A percentile compares a stretch with the other conserved stretches of the same genome.
phyloP scores from a whole-genome alignment of 1,140 invertebrate genomes.

The Drosophila murphyi region DNA sequence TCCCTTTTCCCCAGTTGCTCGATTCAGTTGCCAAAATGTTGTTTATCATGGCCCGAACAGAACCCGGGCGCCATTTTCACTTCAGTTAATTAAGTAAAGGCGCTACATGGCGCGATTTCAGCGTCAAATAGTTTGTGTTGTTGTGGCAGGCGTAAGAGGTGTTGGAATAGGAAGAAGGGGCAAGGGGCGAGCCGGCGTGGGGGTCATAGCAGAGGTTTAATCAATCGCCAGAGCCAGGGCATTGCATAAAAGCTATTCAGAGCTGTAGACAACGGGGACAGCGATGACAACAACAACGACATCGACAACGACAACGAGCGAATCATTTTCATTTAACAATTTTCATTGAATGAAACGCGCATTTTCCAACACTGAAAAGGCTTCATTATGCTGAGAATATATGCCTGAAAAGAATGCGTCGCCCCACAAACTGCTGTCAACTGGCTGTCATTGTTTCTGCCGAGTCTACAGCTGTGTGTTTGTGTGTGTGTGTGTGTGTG shows the following conservation, averaged over 20 bases:
- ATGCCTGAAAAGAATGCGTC: not conserved
- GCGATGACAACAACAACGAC: not conserved
- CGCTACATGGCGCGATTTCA: conserved; percentile 17
- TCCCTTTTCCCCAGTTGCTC: not conserved
- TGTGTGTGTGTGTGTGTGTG: conserved; percentile 38
- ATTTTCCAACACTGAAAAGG: conserved; percentile 76
- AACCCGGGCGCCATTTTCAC: conserved; percentile 69
- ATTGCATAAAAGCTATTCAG: conserved; percentile 62
- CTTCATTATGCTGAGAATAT: conserved; percentile 59
- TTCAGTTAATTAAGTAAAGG: conserved; percentile 82
- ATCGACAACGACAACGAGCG: conserved; percentile 25
- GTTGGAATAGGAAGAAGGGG: not conserved
- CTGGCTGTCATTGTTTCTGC: conserved; percentile 79
- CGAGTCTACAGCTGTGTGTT: conserved; percentile 28
- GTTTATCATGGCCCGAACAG: conserved; percentile 67
- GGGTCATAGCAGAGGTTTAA: conserved; percentile 18
- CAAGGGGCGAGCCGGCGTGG: no score
- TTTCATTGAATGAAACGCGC: conserved; percentile 75
- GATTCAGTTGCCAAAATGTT: conserved; percentile 55
- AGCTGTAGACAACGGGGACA: not conserved
- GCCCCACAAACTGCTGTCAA: conserved; percentile 56
- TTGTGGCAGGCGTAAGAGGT: not conserved
- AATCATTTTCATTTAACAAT: conserved; percentile 79
- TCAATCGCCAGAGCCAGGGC: conserved; percentile 46
- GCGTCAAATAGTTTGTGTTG: conserved; percentile 2